Conservation (phyloP, 2,113 vertebrate species). For the Onychostoma macrolepis region DNA sequence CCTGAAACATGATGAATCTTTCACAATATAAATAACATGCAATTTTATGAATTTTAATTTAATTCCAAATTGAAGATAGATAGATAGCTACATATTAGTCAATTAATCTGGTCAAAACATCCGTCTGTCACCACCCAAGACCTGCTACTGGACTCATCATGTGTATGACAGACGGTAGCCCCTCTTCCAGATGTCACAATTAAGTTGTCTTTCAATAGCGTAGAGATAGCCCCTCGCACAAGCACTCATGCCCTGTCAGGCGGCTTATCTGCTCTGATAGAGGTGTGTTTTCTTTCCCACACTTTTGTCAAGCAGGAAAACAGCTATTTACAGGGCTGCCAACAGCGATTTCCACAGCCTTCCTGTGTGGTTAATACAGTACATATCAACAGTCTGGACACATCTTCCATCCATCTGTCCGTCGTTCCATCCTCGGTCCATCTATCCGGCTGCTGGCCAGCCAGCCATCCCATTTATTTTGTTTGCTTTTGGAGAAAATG, state of each 20-base stretch:
- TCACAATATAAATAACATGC: too few species aligned
- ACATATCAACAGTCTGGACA: conserved; percentile 66
- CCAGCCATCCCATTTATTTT: conserved; percentile 1
- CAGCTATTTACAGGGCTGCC: conserved; percentile 72
- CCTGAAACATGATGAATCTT: too few species aligned
- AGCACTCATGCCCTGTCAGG: conserved; percentile 1
- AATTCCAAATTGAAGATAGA: too few species aligned
- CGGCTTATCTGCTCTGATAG: conserved; percentile 33
- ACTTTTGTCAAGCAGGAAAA: conserved; percentile 69
- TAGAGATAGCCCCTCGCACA: conserved; percentile 2
- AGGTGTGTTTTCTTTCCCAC: conserved; percentile 17
- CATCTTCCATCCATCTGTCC: conserved; percentile 45
- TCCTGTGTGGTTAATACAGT: conserved; percentile 66
- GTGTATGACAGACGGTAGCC: conserved; percentile 26
- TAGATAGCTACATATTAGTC: neutral
- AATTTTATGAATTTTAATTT: too few species aligned
- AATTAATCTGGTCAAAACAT: neutral
- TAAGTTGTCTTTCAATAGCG: conserved; percentile 37
- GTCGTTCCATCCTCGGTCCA: conserved; percentile 52
- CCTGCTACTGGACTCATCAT: conserved; percentile 8
- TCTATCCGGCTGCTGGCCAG: neutral
- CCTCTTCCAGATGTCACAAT: conserved; percentile 30
- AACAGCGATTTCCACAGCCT: conserved; percentile 68
- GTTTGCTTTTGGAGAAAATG: conserved; percentile 63
- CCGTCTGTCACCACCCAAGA: neutral